Evolutionary conservation across 2,888 invertebrate genomes (phyloP).

Genomic region (Agonopterix alstromeriana): DNA sequence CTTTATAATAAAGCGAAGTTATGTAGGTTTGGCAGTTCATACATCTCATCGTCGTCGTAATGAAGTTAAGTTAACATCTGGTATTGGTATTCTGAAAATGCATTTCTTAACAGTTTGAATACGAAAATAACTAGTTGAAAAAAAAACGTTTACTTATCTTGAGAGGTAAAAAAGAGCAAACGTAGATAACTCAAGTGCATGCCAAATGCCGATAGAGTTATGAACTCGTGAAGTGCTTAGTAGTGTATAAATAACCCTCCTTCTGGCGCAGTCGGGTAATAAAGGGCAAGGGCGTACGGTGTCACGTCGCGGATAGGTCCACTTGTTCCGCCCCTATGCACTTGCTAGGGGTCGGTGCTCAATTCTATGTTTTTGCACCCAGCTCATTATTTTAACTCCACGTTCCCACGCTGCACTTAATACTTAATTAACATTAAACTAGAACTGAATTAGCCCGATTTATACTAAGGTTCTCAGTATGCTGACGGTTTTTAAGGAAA

Average conservation of each 20-base stretch:
- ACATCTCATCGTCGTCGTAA: too few species aligned
- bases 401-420: slow-evolving; percentile 60
- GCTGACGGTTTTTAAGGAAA: too few species aligned
- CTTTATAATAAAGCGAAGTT: too few species aligned
- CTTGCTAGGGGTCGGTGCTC: slow-evolving; percentile 58
- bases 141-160: too few species aligned
- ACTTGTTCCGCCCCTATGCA: slow-evolving; percentile 75
- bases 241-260: slow-evolving; percentile 6
- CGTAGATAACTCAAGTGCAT: slow-evolving; percentile 12
- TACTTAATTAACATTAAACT: slow-evolving; percentile 33
- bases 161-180: slow-evolving; percentile 9
- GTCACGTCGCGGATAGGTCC: slow-evolving; percentile 33
- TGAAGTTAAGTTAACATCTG: too few species aligned
- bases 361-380: slow-evolving; percentile 65
- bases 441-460: slow-evolving; percentile 22
- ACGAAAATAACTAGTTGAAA: too few species aligned
- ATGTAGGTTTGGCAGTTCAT: too few species aligned
- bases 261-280: too few species aligned
- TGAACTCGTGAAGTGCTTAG: slow-evolving; percentile 15
- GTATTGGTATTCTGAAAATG: too few species aligned
- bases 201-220: slow-evolving; percentile 14
- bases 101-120: too few species aligned
- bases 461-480: too few species aligned
- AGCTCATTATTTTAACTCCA: slow-evolving; percentile 42
- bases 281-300: slow-evolving; percentile 10